A percentile compares a stretch with the other conserved stretches of the same genome.
These are phyloP conservation scores for Eulithis testata DNA, from an alignment of 2,888 invertebrate species.

Conservation along the genomic window DNA sequence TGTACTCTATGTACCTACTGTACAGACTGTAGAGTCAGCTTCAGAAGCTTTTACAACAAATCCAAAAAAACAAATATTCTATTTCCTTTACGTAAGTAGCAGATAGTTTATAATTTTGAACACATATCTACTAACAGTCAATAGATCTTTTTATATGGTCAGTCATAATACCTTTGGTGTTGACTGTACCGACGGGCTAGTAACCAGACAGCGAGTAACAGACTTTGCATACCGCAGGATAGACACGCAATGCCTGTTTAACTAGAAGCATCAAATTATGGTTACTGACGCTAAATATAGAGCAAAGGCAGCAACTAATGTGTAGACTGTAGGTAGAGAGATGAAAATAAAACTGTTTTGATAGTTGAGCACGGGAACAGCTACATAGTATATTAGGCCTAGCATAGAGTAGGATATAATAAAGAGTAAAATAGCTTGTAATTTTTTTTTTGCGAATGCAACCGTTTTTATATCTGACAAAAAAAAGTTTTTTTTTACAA, in stretches of 20 bases:
- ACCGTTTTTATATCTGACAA: too few species aligned
- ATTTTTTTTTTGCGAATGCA: too few species aligned
- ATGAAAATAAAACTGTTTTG: slow-evolving; percentile 9
- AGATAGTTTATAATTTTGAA: too few species aligned
- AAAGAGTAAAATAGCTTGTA: too few species aligned
- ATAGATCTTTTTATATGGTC: neutral
- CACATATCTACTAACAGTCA: too few species aligned
- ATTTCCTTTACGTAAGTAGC: too few species aligned
- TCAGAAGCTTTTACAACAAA: neutral
- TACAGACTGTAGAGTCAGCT: neutral
- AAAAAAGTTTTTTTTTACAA: too few species aligned
- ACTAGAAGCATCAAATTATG: slow-evolving; percentile 33
- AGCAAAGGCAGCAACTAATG: slow-evolving; percentile 12
- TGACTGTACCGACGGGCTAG: slow-evolving; percentile 27
- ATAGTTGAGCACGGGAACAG: neutral
- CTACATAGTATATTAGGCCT: neutral
- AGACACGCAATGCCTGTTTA: slow-evolving; percentile 37
- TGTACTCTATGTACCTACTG: neutral
- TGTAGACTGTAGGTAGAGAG: neutral
- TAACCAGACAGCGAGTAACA: slow-evolving; percentile 38
- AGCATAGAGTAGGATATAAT: too few species aligned
- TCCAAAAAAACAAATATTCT: too few species aligned
- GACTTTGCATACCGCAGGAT: slow-evolving; percentile 54
- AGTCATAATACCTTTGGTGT: neutral
- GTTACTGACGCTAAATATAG: slow-evolving; percentile 31